Percentiles rank a stretch among this genome's conserved stretches.
Conservation (phyloP, 2,888 invertebrate species). For the Ochropacha duplaris region DNA sequence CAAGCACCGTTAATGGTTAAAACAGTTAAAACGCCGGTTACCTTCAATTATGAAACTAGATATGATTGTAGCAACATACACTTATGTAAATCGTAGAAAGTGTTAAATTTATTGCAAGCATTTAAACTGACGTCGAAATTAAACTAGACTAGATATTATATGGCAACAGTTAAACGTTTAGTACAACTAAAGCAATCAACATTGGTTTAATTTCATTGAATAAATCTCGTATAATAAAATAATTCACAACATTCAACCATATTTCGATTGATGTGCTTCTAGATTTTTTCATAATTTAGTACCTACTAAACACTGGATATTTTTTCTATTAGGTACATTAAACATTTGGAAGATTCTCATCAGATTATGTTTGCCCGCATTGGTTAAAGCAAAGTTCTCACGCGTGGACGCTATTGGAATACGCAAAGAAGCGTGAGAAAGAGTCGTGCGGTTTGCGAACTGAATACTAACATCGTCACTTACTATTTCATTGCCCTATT, state of each 20-base stretch:
- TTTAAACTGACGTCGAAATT: slow-evolving; percentile 8
- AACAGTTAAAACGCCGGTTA: slow-evolving; percentile 16
- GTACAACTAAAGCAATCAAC: no score
- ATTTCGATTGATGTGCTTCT: no score
- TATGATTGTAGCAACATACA: slow-evolving; percentile 24
- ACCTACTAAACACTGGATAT: no score
- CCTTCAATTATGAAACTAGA: slow-evolving; percentile 12
- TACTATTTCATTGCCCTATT: slow-evolving; percentile 70
- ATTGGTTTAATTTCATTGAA: no score
- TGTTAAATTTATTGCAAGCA: slow-evolving; percentile 31
- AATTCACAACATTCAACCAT: no score
- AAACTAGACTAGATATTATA: background rate
- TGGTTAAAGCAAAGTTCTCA: slow-evolving; percentile 55
- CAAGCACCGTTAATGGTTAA: slow-evolving; percentile 2
- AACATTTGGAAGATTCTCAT: slow-evolving; percentile 1
- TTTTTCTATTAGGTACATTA: no score
- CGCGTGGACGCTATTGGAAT: slow-evolving; percentile 55
- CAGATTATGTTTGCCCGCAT: slow-evolving; percentile 41
- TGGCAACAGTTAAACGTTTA: background rate
- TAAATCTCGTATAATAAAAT: no score
- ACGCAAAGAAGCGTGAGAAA: slow-evolving; percentile 73
- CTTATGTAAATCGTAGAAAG: slow-evolving; percentile 20
- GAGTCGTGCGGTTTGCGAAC: slow-evolving; percentile 61
- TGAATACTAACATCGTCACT: slow-evolving; percentile 71
- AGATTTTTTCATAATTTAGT: background rate